Evolutionary conservation across 2,113 vertebrate species (phyloP), one percentile per base, ranked within the genome.

Genomic region (Desmodus rotundus): DNA sequence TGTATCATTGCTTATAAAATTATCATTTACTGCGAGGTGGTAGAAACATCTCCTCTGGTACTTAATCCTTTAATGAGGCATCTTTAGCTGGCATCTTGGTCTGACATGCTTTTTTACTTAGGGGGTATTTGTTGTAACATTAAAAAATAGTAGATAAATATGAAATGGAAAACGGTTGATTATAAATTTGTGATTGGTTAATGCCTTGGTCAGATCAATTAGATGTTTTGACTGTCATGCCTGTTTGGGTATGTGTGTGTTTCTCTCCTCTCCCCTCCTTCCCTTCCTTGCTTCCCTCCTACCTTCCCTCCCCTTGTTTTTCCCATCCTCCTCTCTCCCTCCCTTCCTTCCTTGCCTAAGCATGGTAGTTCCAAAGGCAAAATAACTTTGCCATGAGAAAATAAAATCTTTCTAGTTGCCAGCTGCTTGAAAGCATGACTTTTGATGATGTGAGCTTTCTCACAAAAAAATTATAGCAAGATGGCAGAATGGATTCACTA

Each of bases 121-220:
- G 45, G 50, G 24, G 11, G 19, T 86, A 74, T 83, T 86, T 68
- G 26, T 96, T 77, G 63, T n/a, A 93, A 67, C 87, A 87, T 65
- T 94, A 80, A 5, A 63, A 89, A 33, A 22, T 67, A n/a, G 70
- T 65, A 36, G 31, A 22, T 68, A 88, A 77, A 76, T 87, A 45
- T 38, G 67, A 38, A 89, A 33, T 92, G 68, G 77, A 90, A 90
- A 47, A 43, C 58, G 81, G 45, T 78, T 45, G 54, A 38, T 56
- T 78, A 26, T 74, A 28, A 63, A 68, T 58, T 65, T 61, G 33
- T 50, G 73, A 68, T 28, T 43, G 17, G 50, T 28, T 84, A 77
- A 14, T 91, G 43, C n/a, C 20, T 24, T 17, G 50, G 12, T 4
- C 4, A 33, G n/a, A 26, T 56, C 3, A 47, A 10, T 84, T 84